Evolutionary conservation across 2,113 vertebrate genomes (phyloP), one percentile per base, ranked within the genome.

Genomic region (Myxocyprinus asiaticus): DNA sequence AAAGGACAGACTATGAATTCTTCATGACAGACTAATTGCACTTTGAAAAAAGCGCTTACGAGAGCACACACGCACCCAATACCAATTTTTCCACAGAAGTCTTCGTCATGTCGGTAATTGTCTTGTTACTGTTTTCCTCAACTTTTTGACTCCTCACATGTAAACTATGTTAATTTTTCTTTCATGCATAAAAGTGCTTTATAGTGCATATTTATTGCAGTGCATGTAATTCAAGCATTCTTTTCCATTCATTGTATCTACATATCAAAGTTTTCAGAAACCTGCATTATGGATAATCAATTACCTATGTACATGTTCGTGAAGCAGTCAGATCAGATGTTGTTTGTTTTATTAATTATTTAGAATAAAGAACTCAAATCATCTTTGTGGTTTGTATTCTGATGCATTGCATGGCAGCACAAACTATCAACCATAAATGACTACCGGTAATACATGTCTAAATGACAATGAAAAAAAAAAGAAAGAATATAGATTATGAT

Each of bases 101-200:
- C 14, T 66, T 77, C 53, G 33, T 42, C 12, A 45, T 67, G 42
- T 17, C 59, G 42, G 7, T 44, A 22, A 12, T 53, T 12, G 9
- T 9, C 17, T 55, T 7, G 10, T 11, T 3, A 43, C 15, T 53
- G 6, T 12, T 42, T 53, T 51, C 4, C 10, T 48, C 5, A 9
- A 33, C 22, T 33, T 33, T 33, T 33, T 33, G 22, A 33, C 22
- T 33, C 3, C 22, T 33, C 22, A 33, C 22, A 33, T 33, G 22
- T 33, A 33, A 33, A 33, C 22, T 22, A 47, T 65, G 45, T 1
- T 5, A 0, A 66, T 59, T 10, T 3, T 43, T 70, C 17, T 67
- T 47, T 78, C 69, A 59, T 77, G 58, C 80, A 82, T 63, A 80
- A 74, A 82, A 71, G 6, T 61, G 12, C 53, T 68, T 62, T 67